These are phyloP conservation scores for Brotula barbata DNA, from an alignment of 2,797 vertebrate species.

Conservation along the genomic window DNA sequence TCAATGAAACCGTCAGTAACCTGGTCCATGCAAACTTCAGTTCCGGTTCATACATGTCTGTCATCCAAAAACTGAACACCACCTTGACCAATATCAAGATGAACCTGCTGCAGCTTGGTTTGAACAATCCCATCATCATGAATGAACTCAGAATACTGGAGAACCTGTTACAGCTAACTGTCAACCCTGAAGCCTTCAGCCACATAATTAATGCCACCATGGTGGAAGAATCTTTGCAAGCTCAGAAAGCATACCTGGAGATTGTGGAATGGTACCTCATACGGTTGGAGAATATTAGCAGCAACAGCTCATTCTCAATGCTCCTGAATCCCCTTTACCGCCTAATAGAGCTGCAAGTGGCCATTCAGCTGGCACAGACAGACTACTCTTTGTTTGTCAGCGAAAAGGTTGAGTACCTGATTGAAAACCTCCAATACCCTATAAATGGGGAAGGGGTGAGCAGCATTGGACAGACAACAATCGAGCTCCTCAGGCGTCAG, in stretches of 20 bases:
- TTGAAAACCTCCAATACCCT: constrained; percentile 56
- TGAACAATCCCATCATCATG: constrained; percentile 68
- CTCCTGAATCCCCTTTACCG: constrained; percentile 65
- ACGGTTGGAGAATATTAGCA: constrained; percentile 69
- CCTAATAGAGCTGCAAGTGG: constrained; percentile 67
- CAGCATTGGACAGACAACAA: constrained; percentile 54
- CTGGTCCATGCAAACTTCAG: constrained; percentile 31
- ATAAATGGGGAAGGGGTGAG: constrained; percentile 63
- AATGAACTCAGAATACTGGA: constrained; percentile 71
- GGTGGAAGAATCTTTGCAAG: constrained; percentile 30
- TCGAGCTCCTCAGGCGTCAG: constrained; percentile 50
- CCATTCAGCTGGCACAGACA: constrained; percentile 47
- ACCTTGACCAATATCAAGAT: constrained; percentile 64
- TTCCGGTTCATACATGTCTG: constrained; percentile 28
- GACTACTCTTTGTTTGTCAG: constrained; percentile 59
- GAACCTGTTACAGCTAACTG: constrained; percentile 58
- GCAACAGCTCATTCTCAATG: constrained; percentile 51
- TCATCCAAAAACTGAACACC: constrained; percentile 48
- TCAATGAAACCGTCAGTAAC: constrained; percentile 50
- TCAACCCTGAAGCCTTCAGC: constrained; percentile 45
- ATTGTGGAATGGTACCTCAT: constrained; percentile 76
- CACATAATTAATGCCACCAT: constrained; percentile 49
- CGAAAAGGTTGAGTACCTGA: constrained; percentile 53
- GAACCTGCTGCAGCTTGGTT: constrained; percentile 59
- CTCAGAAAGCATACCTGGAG: constrained; percentile 56